phyloP scores from a whole-genome alignment of 2,113 vertebrate genomes.

The Patagioenas fasciata region DNA sequence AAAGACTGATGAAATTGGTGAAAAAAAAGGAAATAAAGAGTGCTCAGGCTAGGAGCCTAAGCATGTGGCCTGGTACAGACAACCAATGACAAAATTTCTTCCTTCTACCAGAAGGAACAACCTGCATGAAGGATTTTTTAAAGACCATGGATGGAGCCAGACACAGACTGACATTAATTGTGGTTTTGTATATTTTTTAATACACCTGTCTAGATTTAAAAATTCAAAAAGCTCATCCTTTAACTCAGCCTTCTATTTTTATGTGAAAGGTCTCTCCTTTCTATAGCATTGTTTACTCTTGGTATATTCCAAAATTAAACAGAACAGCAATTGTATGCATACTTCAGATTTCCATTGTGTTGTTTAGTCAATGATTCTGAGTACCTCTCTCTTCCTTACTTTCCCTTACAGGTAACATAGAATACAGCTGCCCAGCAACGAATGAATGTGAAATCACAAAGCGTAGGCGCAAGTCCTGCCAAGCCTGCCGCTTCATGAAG shows the following conservation, averaged over 20 bases:
- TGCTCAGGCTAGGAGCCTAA: background rate
- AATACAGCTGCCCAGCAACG: constrained; percentile 98
- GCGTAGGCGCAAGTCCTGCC: constrained; percentile 98
- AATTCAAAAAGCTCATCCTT: background rate
- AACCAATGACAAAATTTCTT: background rate
- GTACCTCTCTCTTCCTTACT: constrained; percentile 48
- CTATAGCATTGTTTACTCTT: background rate
- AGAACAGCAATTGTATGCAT: background rate
- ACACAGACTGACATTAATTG: background rate
- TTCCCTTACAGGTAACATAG: constrained; percentile 91
- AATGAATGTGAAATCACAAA: constrained; percentile 99
- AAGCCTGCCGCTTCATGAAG: constrained; percentile 99
- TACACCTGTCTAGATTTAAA: background rate
- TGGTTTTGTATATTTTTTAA: background rate
- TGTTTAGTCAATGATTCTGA: constrained; percentile 7
- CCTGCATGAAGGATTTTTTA: background rate
- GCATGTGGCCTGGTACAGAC: background rate
- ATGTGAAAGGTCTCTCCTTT: background rate
- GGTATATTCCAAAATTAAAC: background rate
- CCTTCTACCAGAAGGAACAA: background rate
- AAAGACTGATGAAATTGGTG: background rate
- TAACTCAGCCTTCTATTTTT: background rate
- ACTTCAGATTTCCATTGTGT: background rate
- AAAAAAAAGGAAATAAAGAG: background rate
- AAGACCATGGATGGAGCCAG: background rate